phyloP scores from a whole-genome alignment of 2,113 vertebrate genomes.

The Barbus barbus region DNA sequence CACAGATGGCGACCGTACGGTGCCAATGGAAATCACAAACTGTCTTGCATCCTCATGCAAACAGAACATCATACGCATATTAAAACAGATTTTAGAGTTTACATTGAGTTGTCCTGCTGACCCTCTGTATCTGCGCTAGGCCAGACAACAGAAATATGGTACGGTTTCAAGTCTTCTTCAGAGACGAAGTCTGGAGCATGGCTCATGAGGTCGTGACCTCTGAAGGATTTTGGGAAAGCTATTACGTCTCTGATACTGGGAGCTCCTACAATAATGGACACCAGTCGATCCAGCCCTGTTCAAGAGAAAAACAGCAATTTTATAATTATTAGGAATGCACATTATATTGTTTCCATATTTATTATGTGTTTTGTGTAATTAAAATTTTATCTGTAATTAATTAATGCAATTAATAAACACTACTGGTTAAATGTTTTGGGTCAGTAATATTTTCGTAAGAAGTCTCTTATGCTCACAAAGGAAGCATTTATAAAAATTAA shows the following conservation, averaged over 20 bases:
- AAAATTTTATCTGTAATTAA: background rate
- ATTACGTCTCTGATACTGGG: conserved; percentile 94
- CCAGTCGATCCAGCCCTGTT: conserved; percentile 89
- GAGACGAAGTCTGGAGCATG: conserved; percentile 82
- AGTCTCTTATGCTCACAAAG: too few species aligned
- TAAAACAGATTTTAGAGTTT: background rate
- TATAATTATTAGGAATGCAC: background rate
- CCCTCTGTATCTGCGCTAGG: conserved; percentile 59
- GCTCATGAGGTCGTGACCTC: conserved; percentile 92
- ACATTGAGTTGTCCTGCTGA: conserved; percentile 6
- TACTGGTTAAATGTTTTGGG: too few species aligned
- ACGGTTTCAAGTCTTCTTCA: conserved; percentile 83
- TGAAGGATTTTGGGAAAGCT: conserved; percentile 95
- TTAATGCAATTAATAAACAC: too few species aligned
- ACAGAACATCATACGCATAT: background rate
- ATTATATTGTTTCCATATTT: background rate
- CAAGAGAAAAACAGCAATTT: background rate
- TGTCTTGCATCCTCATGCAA: background rate
- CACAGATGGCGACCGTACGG: background rate
- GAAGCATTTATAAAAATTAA: too few species aligned
- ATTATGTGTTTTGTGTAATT: background rate
- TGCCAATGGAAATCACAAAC: background rate
- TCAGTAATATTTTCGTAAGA: too few species aligned
- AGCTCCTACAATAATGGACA: conserved; percentile 85
- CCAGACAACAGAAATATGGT: conserved; percentile 86